Conservation (phyloP, 1,140 invertebrate species). For the Aphis gossypii region DNA sequence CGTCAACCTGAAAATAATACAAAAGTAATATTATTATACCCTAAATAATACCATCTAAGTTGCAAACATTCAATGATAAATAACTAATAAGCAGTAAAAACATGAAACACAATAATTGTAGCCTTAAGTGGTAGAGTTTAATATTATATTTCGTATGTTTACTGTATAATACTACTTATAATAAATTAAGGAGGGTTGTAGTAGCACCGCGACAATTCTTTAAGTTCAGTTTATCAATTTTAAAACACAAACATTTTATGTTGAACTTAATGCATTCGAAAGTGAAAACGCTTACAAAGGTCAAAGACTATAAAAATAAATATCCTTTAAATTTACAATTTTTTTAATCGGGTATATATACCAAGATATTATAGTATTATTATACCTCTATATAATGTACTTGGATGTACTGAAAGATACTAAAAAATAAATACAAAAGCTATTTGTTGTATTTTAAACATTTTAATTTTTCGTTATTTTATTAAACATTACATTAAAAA, state of each 20-base stretch:
- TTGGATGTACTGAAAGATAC: background rate
- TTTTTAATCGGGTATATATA: background rate
- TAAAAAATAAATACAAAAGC: background rate
- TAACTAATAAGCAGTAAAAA: background rate
- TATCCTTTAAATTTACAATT: background rate
- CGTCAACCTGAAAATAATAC: constrained; percentile 33
- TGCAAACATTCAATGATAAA: background rate
- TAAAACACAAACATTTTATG: background rate
- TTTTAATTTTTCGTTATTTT: background rate
- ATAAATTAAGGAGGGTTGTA: background rate
- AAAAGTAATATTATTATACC: background rate
- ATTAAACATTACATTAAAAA: background rate
- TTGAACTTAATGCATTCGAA: too few species aligned
- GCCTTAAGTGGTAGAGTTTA: background rate
- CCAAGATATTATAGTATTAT: too few species aligned
- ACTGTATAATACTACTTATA: background rate
- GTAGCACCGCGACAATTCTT: background rate
- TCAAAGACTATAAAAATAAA: background rate
- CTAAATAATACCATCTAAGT: background rate
- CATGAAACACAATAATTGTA: background rate
- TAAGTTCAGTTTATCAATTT: background rate
- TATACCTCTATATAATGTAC: too few species aligned
- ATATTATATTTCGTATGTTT: background rate
- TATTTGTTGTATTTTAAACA: background rate
- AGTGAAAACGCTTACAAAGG: too few species aligned